Percentiles rank a stretch among this genome's conserved stretches.
Conservation (phyloP, 1,140 invertebrate species). For the Ctenoplectra terminalis region DNA sequence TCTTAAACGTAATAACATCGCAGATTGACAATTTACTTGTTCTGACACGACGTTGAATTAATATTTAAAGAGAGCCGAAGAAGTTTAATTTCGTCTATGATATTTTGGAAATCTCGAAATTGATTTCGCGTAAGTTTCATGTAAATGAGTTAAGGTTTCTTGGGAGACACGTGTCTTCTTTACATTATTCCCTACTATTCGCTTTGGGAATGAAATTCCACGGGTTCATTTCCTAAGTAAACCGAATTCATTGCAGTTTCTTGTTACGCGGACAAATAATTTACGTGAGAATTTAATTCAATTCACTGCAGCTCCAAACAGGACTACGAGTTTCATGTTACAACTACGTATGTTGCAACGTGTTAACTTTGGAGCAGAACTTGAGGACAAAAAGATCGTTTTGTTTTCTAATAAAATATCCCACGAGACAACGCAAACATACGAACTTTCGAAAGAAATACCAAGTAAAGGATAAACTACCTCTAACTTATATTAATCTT, state of each 20-base stretch:
- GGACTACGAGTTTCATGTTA: neutral
- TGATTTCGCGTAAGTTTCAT: neutral
- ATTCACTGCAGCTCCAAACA: slow-evolving; percentile 5
- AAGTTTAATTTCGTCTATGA: neutral
- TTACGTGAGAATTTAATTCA: slow-evolving; percentile 32
- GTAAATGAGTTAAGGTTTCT: neutral
- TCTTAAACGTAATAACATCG: too few relatives aligned
- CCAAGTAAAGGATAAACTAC: too few relatives aligned
- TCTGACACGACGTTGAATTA: too few relatives aligned
- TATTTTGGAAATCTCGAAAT: neutral
- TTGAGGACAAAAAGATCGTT: neutral
- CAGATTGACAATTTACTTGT: too few relatives aligned
- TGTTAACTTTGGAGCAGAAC: neutral
- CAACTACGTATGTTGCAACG: neutral
- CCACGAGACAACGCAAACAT: neutral
- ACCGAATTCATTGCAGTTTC: slow-evolving; percentile 36
- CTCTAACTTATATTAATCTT: too few relatives aligned
- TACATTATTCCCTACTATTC: neutral
- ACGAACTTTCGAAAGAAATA: too few relatives aligned
- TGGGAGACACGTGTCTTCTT: neutral
- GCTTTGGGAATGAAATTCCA: neutral
- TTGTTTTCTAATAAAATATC: neutral
- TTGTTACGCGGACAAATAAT: slow-evolving; percentile 35
- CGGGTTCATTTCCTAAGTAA: slow-evolving; percentile 16
- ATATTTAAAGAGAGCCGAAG: neutral